Conservation (phyloP, 2,888 invertebrate genomes). For the Priocnemis perturbator region DNA sequence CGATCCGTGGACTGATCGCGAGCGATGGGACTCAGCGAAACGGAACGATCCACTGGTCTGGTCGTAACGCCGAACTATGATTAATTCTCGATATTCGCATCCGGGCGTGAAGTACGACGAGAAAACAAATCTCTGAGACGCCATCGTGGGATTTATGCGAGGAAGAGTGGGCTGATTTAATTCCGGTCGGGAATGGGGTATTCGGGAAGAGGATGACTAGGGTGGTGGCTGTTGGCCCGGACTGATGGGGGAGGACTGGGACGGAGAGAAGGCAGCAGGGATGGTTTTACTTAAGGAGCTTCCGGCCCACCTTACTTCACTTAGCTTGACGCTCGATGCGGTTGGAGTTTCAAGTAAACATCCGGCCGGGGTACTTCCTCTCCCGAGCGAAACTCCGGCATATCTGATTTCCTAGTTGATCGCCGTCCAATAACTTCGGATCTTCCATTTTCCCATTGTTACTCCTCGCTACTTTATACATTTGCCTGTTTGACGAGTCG, state of each 20-base stretch:
- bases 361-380: conserved; percentile 55
- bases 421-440: conserved; percentile 52
- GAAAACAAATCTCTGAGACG: conserved; percentile 52
- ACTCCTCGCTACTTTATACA: neutral
- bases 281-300: conserved; percentile 61
- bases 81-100: conserved; percentile 51
- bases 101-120: conserved; percentile 41
- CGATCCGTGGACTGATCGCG: no score
- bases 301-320: conserved; percentile 59
- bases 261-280: conserved; percentile 32
- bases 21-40: no score
- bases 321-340: conserved; percentile 53
- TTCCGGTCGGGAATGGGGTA: conserved; percentile 17
- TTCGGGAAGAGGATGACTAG: neutral
- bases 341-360: conserved; percentile 63
- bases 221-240: neutral
- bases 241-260: neutral
- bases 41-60: conserved; percentile 13
- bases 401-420: conserved; percentile 60
- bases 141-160: conserved; percentile 45
- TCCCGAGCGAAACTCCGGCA: conserved; percentile 51
- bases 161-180: conserved; percentile 45
- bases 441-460: conserved; percentile 10
- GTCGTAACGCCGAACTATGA: conserved; percentile 1
- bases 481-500: neutral